phyloP scores from a whole-genome alignment of 1,140 invertebrate genomes.

The Caerostris darwini region DNA sequence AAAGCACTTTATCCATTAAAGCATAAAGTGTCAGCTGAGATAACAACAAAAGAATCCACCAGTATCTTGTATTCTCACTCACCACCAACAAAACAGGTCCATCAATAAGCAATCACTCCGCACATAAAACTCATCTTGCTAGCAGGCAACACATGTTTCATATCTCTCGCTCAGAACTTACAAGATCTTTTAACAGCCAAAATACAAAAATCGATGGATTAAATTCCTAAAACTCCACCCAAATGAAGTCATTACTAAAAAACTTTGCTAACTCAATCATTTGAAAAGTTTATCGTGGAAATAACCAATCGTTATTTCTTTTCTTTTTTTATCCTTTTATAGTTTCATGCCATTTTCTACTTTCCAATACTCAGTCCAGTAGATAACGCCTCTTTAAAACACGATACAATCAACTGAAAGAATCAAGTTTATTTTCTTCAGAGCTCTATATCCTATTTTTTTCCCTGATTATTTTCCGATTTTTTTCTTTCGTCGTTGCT shows the following conservation, averaged over 20 bases:
- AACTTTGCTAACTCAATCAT: slow-evolving; percentile 28
- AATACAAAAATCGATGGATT: slow-evolving; percentile 66
- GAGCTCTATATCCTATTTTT: slow-evolving; percentile 58
- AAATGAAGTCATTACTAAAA: slow-evolving; percentile 58
- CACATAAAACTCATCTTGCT: not conserved
- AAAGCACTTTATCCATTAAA: not conserved
- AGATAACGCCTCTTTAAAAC: slow-evolving; percentile 67
- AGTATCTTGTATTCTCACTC: not conserved
- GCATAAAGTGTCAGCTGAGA: not conserved
- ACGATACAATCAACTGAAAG: slow-evolving; percentile 43
- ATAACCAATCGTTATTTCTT: not conserved
- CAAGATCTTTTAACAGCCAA: not conserved
- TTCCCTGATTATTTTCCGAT: slow-evolving; percentile 57
- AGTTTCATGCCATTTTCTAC: not conserved
- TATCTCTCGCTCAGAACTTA: not conserved
- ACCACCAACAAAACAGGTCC: not conserved
- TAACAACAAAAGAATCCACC: not conserved
- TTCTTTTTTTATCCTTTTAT: slow-evolving; percentile 10
- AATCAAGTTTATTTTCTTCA: slow-evolving; percentile 60
- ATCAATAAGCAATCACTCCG: slow-evolving; percentile 43
- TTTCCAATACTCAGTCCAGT: not conserved
- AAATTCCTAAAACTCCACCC: slow-evolving; percentile 27
- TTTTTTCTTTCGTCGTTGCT: slow-evolving; percentile 48
- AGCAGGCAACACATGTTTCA: not conserved
- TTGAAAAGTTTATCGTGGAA: slow-evolving; percentile 58